Percentiles rank a stretch among this genome's conserved stretches.
Conservation (phyloP, 2,888 invertebrate species). For the Empis stercorea region DNA sequence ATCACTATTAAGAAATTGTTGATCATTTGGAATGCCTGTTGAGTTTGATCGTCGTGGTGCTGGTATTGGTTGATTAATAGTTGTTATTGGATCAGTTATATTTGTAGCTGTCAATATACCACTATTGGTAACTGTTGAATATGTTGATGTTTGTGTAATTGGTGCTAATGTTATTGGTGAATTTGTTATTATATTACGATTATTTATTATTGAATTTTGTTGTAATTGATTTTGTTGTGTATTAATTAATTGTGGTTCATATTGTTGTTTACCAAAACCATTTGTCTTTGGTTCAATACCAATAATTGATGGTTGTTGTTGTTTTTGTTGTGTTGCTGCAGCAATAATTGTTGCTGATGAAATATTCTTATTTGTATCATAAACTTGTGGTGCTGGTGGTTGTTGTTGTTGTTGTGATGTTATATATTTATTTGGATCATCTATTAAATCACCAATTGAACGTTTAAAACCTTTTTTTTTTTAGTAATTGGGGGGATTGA, state of each 20-base stretch:
- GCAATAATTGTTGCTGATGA: constrained; percentile 20
- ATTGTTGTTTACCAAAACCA: constrained; percentile 8
- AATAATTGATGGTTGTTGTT: constrained; percentile 9
- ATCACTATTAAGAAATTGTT: constrained; percentile 15
- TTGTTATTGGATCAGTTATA: constrained; percentile 16
- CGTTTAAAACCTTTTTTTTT: constrained; percentile 40
- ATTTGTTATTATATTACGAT: constrained; percentile 20
- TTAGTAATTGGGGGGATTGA: too few relatives aligned
- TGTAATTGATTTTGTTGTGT: constrained; percentile 36
- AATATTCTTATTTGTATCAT: constrained; percentile 11
- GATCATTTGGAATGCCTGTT: constrained; percentile 37
- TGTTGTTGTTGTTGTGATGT: constrained; percentile 9
- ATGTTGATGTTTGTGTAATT: constrained; percentile 14
- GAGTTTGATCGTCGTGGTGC: constrained; percentile 38
- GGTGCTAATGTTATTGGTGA: constrained; percentile 15
- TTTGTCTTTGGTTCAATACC: constrained; percentile 32
- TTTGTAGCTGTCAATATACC: constrained; percentile 18
- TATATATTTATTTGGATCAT: constrained; percentile 14
- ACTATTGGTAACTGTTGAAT: constrained; percentile 13
- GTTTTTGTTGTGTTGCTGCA: constrained; percentile 23
- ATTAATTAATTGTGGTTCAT: constrained; percentile 36
- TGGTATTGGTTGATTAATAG: constrained; percentile 34
- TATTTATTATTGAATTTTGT: not conserved
- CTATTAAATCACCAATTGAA: constrained; percentile 39
- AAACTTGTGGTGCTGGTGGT: constrained; percentile 1